A percentile compares a stretch with the other conserved stretches of the same genome.
Evolutionary conservation across 2,888 invertebrate genomes (phyloP).

Genomic region (Stenolophus ochropezus): DNA sequence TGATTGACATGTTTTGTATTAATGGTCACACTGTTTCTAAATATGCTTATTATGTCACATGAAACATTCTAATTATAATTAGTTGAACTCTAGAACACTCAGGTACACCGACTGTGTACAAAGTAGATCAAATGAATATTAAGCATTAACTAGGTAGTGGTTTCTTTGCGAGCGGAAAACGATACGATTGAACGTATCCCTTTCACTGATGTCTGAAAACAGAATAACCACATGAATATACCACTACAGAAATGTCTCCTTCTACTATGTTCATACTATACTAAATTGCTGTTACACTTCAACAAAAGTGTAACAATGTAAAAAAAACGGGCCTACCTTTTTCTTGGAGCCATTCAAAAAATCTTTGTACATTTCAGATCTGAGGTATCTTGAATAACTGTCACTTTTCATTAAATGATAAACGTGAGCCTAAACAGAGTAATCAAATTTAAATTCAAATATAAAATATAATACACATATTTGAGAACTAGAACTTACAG

Average conservation of each 20-base stretch:
- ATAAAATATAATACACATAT: neutral
- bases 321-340: conserved; percentile 81
- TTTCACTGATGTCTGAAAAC: conserved; percentile 88
- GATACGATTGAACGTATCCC: conserved; percentile 90
- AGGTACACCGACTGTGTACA: conserved; percentile 49
- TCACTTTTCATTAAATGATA: conserved; percentile 99
- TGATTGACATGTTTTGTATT: conserved; percentile 52
- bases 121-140: conserved; percentile 48
- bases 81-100: conserved; percentile 52
- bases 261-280: conserved; percentile 22
- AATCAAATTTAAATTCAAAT: conserved; percentile 1
- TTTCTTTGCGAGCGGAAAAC: conserved; percentile 83
- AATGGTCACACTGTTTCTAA: conserved; percentile 50
- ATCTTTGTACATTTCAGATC: conserved; percentile 99
- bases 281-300: conserved; percentile 29
- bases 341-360: conserved; percentile 96
- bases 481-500: conserved; percentile 77
- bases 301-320: conserved; percentile 46
- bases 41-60: conserved; percentile 45
- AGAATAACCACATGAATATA: conserved; percentile 61
- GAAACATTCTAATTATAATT: conserved; percentile 46
- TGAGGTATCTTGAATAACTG: conserved; percentile 96
- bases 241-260: conserved; percentile 35
- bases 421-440: conserved; percentile 88
- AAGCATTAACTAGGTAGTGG: conserved; percentile 70